phyloP scores from a whole-genome alignment of 2,113 vertebrate species.

The Bubo scandiacus region DNA sequence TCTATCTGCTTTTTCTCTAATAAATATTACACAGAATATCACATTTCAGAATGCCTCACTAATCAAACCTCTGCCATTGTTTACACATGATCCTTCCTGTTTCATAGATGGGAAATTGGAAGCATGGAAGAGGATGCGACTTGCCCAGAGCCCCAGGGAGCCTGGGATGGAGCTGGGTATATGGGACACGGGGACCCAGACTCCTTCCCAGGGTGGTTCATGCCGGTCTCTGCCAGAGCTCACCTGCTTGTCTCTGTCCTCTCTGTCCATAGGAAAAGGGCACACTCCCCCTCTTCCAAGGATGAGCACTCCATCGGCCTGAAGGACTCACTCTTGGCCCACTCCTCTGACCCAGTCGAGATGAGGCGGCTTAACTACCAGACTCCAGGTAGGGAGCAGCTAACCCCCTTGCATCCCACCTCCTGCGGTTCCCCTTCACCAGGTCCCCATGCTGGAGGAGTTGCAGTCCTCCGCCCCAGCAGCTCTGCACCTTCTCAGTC shows the following conservation, averaged over 20 bases:
- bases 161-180: neutral
- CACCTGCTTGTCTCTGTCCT: neutral
- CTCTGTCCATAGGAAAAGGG: slow-evolving; percentile 84
- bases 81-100: neutral
- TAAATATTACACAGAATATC: neutral
- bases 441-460: neutral
- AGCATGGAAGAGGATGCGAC: neutral
- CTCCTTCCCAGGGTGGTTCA: neutral
- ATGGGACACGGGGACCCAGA: neutral
- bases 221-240: neutral
- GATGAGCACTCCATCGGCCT: slow-evolving; percentile 87
- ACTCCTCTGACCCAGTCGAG: slow-evolving; percentile 92
- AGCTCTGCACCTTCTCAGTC: neutral
- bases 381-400: slow-evolving; percentile 84
- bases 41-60: neutral
- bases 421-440: neutral
- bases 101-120: neutral
- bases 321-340: slow-evolving; percentile 88
- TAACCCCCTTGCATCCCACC: neutral
- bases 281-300: slow-evolving; percentile 87
- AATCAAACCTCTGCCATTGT: neutral
- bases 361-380: slow-evolving; percentile 95
- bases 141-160: neutral
- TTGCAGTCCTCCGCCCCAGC: neutral
- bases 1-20: neutral